These are phyloP conservation scores for Carduelis carduelis DNA, from an alignment of 2,797 vertebrate species.

Conservation along the genomic window DNA sequence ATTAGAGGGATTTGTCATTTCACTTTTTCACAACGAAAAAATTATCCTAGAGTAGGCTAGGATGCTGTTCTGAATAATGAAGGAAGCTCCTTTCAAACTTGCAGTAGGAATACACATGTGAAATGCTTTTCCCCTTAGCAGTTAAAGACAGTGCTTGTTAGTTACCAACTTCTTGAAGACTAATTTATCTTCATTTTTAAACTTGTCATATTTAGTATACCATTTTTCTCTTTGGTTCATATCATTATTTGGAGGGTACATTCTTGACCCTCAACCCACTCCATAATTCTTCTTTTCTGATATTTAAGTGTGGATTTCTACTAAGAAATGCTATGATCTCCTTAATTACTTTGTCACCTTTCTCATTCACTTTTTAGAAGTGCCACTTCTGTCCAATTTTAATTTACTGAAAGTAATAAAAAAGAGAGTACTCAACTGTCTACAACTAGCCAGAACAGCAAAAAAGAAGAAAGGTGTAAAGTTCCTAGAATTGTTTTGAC, in stretches of 20 bases:
- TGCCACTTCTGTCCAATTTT: not conserved
- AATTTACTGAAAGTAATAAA: not conserved
- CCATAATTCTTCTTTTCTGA: not conserved
- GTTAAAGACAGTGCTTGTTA: not conserved
- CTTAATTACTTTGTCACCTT: not conserved
- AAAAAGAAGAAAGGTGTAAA: not conserved
- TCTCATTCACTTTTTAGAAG: not conserved
- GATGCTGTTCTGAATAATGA: not conserved
- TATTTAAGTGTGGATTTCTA: not conserved
- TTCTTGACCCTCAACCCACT: not conserved
- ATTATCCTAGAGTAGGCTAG: not conserved
- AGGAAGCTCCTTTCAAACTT: not conserved
- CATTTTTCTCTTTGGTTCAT: not conserved
- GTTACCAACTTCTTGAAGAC: not conserved
- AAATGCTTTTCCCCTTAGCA: not conserved
- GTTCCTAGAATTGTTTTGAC: not conserved
- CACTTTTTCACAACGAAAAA: slow-evolving; percentile 13
- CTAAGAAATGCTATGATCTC: not conserved
- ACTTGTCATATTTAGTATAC: not conserved
- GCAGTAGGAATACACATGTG: not conserved
- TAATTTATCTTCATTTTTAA: not conserved
- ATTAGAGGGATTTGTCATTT: slow-evolving; percentile 13
- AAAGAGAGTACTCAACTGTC: not conserved
- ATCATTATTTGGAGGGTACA: not conserved
- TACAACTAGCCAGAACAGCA: not conserved